Evolutionary conservation across 2,113 vertebrate species (phyloP).

Genomic region (Pteropus alecto): DNA sequence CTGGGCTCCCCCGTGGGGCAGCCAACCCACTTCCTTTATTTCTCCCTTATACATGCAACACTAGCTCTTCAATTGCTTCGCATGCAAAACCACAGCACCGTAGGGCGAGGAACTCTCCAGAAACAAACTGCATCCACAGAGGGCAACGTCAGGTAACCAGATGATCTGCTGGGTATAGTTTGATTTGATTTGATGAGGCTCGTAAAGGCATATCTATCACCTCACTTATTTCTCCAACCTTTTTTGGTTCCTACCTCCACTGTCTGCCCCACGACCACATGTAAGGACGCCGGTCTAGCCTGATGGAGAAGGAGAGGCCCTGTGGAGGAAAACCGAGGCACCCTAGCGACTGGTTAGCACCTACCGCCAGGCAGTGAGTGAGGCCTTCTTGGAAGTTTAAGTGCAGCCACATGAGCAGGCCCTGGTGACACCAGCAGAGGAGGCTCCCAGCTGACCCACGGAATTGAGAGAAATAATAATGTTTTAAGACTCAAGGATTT

Average conservation of each 20-base stretch:
- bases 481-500: background rate
- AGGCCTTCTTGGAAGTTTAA: background rate
- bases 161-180: background rate
- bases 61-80: background rate
- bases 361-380: background rate
- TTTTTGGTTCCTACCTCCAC: background rate
- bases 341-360: rapidly evolving
- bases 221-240: background rate
- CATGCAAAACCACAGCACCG: background rate
- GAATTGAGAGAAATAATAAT: background rate
- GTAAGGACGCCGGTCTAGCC: background rate
- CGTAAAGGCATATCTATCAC: background rate
- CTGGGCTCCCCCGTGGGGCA: background rate
- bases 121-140: background rate
- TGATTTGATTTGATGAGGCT: background rate
- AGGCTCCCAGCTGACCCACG: background rate
- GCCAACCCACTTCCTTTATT: background rate
- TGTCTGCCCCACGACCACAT: background rate
- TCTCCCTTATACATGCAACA: background rate
- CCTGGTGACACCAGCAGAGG: background rate
- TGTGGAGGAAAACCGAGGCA: background rate
- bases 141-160: background rate
- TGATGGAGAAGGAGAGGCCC: background rate
- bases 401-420: background rate
- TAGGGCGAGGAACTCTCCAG: background rate